Evolutionary conservation across 2,797 vertebrate species (phyloP), one percentile per base, ranked within the genome.

Genomic region (Pelodytes ibericus): DNA sequence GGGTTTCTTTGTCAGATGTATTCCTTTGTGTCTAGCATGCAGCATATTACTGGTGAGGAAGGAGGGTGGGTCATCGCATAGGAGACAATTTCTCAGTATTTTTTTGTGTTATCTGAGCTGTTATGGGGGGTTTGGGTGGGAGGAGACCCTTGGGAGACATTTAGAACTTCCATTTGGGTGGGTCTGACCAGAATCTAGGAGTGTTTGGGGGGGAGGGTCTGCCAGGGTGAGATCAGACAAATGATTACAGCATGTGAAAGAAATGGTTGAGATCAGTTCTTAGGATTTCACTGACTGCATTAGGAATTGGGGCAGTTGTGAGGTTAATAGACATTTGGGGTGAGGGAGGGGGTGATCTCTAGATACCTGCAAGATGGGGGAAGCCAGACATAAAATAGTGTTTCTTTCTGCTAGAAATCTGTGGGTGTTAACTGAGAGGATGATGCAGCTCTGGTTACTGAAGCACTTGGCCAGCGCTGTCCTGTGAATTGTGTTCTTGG

Each of bases 111-210:
- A 71, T 72, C 75, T 78, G 69, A 72, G 75, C 47, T 72, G 61
- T 36, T 59, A 66, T 65, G 71, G 75, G 69, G 75, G 61, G 39
- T 36, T 49, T 9, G 10, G 57, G 69, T 72, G 75, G 75, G 75
- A 67, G 75, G 69, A 65, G 69, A 72, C 75, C 75, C 72, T 72
- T 62, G 75, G 75, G 75, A 78, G 75, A 78, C 70, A 78, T 78
- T 78, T 62, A 78, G 62, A 61, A 78, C 75, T 72, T 67, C 27
- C 69, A 78, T 78, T 67, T 0, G 67, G 81, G 82, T 74, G 39
- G 79, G 75, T 65, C 29, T 13, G 51, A 13, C 33, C 0, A 51
- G 25, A 0, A 31, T 2, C 2, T 61, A 61, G 67, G 33, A 62
- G 65, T 31, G 58, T 70, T 64, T 0, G 20, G 64, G 15, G 71